Evolutionary conservation across 2,888 invertebrate species (phyloP).

Genomic region (Scrobipalpa atriplicella): DNA sequence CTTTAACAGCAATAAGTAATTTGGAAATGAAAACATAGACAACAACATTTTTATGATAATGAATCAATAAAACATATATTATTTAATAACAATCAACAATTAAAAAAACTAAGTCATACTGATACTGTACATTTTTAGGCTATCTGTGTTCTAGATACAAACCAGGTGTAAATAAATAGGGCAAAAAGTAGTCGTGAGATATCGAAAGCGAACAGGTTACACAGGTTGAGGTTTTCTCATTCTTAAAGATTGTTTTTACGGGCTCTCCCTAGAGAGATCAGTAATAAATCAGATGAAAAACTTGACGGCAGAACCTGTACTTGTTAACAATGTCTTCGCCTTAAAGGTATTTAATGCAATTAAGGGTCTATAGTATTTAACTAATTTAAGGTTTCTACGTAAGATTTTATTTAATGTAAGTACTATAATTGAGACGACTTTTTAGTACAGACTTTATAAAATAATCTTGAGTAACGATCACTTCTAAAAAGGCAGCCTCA

Average conservation of each 20-base stretch:
- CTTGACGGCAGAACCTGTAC: neutral
- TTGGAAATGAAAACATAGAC: too few relatives aligned
- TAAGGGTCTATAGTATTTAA: neutral
- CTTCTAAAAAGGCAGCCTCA: too few relatives aligned
- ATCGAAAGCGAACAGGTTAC: slow-evolving; percentile 29
- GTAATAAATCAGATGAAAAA: slow-evolving; percentile 13
- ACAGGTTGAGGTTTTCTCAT: slow-evolving; percentile 30
- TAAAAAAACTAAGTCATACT: too few relatives aligned
- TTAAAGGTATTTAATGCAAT: slow-evolving; percentile 6
- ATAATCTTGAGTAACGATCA: too few relatives aligned
- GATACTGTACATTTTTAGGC: neutral
- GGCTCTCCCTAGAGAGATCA: slow-evolving; percentile 9
- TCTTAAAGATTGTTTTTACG: slow-evolving; percentile 30
- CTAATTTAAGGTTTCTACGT: neutral
- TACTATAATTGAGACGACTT: too few relatives aligned
- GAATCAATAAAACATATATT: too few relatives aligned
- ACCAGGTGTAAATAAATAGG: neutral
- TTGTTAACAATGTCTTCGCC: neutral
- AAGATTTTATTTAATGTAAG: neutral
- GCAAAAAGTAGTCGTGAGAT: slow-evolving; percentile 23
- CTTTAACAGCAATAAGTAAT: too few relatives aligned
- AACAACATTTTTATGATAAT: too few relatives aligned
- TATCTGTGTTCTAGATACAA: slow-evolving; percentile 11
- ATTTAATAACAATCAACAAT: too few relatives aligned
- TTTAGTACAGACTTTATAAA: too few relatives aligned